Evolutionary conservation across 1,140 invertebrate species (phyloP), one percentile per base, ranked within the genome.

Genomic region (Ooceraea biroi): DNA sequence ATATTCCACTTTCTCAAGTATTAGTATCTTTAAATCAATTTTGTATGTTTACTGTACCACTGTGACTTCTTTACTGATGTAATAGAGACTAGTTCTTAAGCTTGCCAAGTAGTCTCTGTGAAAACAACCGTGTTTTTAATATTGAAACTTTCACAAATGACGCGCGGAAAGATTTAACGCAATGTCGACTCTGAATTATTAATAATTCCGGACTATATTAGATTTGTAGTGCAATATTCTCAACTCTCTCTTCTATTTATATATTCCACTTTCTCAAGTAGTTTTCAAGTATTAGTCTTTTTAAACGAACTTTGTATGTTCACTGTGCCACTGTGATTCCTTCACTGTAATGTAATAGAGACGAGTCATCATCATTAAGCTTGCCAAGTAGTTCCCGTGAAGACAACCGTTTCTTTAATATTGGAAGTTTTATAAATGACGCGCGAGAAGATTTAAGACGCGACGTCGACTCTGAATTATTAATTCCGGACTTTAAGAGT

Each of bases 261-360:
- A 17, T 66, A 7, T 8, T 2, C 12, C 22, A 36, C 7, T 46
- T 36, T 68, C 14, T 50, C 22, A 27, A n/a, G n/a, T n/a, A n/a
- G n/a, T n/a, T n/a, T n/a, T n/a, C n/a, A n/a, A 68, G 14, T 27
- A 66, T 48, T 27, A 66, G 25, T 48, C n/a, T n/a, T 66, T 66
- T 2, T 52, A 30, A 52, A 52, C 1, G 25, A 52, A 30, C 3
- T 27, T 52, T 44, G 50, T 36, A 69, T 22, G 7, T 19, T 55
- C 7, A 10, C n/a, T n/a, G n/a, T n/a, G n/a, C 19, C 52, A 7
- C 36, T 36, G 36, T 36, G 36, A 36, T 36, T 36, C 36, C 36
- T 36, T 36, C 7, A 36, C 1, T 48, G 11, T n/a, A n/a, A 58
- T 68, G 22, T 7, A 14, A 50, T 8, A 30, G 30, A 41, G 22